These are phyloP conservation scores for Drosophila pseudoananassae DNA, from an alignment of 1,140 invertebrate species.

Conservation along the genomic window DNA sequence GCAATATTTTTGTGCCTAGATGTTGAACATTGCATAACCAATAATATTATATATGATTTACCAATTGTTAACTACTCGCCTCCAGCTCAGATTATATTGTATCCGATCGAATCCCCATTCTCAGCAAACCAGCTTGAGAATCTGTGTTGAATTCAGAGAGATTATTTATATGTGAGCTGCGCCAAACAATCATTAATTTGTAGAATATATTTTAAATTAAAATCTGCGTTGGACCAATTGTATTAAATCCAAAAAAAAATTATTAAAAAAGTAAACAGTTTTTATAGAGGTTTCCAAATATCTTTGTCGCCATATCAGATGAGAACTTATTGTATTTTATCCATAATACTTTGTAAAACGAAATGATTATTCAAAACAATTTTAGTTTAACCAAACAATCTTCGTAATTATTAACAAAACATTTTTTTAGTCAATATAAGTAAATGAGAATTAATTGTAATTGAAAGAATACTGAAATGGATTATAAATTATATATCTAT, in stretches of 20 bases:
- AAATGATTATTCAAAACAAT: slow-evolving; percentile 53
- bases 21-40: slow-evolving; percentile 81
- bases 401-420: slow-evolving; percentile 62
- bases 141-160: slow-evolving; percentile 50
- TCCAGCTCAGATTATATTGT: slow-evolving; percentile 3
- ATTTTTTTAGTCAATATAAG: slow-evolving; percentile 68
- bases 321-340: slow-evolving; percentile 67
- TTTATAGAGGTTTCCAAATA: slow-evolving; percentile 57
- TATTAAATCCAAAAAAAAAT: slow-evolving; percentile 45
- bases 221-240: slow-evolving; percentile 65
- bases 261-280: slow-evolving; percentile 9
- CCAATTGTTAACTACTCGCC: slow-evolving; percentile 45
- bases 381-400: slow-evolving; percentile 62
- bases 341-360: slow-evolving; percentile 35
- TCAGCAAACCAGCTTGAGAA: slow-evolving; percentile 30
- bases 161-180: slow-evolving; percentile 14
- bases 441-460: slow-evolving; percentile 68
- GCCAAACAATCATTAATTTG: slow-evolving; percentile 40
- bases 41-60: slow-evolving; percentile 62
- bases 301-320: slow-evolving; percentile 77
- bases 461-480: slow-evolving; percentile 65
- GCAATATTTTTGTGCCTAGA: slow-evolving; percentile 82
- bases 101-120: slow-evolving; percentile 60
- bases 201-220: slow-evolving; percentile 30
- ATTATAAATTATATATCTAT: slow-evolving; percentile 67